Evolutionary conservation across 2,888 invertebrate genomes (phyloP), one percentile per base, ranked within the genome.

Genomic region (Hetaerina titia): DNA sequence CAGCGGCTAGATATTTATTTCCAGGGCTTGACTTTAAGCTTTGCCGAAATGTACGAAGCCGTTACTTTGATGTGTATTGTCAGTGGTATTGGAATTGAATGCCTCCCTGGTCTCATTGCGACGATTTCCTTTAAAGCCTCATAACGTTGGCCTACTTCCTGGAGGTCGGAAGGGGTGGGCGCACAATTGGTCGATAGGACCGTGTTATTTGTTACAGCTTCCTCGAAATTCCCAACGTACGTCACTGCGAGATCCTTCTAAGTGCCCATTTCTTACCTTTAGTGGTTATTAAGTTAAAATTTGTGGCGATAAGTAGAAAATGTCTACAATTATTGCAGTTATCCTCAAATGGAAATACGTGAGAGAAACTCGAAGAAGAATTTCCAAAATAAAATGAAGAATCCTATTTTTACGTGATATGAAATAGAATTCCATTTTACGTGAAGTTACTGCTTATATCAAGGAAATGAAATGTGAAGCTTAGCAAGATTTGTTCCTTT

Each of bases 81-180:
- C 25, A 22, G 81, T 81, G 8, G 81, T 31, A 31, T 81, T 25
- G 81, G 81, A 69, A 31, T 31, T 31, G 31, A 81, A 81, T 81
- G 31, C 31, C 25, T 81, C 81, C 8, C 81, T 11, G 81, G 31
- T 81, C 22, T 81, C 81, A 31, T 31, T 31, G 81, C 81, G 81
- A 81, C 81, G 81, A 81, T 81, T 81, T 81, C 81, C 81, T 81
- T 81, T 81, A 81, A 81, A 81, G 81, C 81, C 81, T 81, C 81
- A 31, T 81, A 31, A 31, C 81, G 81, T 15, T 81, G 81, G 25
- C 81, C 81, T 81, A 81, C 81, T 81, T 81, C 31, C 81, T 31
- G 81, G 81, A 15, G 31, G 45, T 45, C 45, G 45, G 45, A 45
- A 45, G 45, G 45, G 45, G 45, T 45, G 11, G 25, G 31, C 11